Evolutionary conservation across 2,888 invertebrate genomes (phyloP).

Genomic region (Odiellus spinosus): DNA sequence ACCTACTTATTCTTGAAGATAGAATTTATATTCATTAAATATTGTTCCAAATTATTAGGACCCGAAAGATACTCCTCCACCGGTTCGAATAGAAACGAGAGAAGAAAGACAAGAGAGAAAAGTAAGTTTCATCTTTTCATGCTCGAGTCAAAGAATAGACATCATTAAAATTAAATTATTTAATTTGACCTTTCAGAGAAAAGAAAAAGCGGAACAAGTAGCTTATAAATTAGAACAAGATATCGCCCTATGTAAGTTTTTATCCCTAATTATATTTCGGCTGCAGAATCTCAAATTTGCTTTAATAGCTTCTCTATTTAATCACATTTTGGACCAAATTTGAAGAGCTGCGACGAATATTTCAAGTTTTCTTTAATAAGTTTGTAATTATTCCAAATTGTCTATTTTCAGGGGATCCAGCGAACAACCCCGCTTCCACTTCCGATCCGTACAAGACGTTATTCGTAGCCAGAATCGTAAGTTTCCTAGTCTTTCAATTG

Average conservation of each 20-base stretch:
- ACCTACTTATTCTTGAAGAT: too few species aligned
- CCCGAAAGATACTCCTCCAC: slow-evolving; percentile 91
- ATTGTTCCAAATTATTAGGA: too few species aligned
- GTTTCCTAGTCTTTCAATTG: slow-evolving; percentile 30
- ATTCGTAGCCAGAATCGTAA: slow-evolving; percentile 88
- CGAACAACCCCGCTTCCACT: slow-evolving; percentile 56
- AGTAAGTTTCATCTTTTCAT: slow-evolving; percentile 22
- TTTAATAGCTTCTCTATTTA: too few species aligned
- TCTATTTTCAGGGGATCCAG: slow-evolving; percentile 61
- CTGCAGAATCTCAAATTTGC: too few species aligned
- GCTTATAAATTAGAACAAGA: slow-evolving; percentile 97
- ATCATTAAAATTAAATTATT: too few species aligned
- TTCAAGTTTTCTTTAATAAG: too few species aligned
- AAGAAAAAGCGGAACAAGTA: slow-evolving; percentile 89
- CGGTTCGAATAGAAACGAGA: slow-evolving; percentile 81
- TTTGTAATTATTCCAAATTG: too few species aligned
- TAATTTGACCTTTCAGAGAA: slow-evolving; percentile 44
- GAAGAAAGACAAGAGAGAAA: slow-evolving; percentile 81
- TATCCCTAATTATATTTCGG: too few species aligned
- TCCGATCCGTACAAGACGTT: slow-evolving; percentile 92
- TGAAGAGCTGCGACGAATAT: too few species aligned
- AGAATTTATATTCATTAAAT: too few species aligned
- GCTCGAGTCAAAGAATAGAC: background rate
- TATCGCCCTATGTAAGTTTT: slow-evolving; percentile 59
- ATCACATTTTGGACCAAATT: too few species aligned